A percentile compares a stretch with the other conserved stretches of the same genome.
Evolutionary conservation across 2,888 invertebrate genomes (phyloP).

Genomic region (Tetramorium bicarinatum): DNA sequence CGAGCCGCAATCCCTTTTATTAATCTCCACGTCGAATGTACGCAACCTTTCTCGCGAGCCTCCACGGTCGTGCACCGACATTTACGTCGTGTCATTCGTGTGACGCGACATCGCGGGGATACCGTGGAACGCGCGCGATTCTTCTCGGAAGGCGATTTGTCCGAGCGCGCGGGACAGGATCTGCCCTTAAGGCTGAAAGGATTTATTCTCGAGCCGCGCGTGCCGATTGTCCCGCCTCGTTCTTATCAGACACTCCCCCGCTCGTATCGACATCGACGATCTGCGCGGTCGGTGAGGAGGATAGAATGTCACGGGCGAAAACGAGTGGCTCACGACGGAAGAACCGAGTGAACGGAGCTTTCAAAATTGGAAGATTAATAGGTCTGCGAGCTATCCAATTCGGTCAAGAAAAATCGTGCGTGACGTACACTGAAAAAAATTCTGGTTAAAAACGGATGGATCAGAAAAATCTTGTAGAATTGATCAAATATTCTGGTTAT

Average conservation of each 20-base stretch:
- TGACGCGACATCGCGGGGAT: slow-evolving; percentile 57
- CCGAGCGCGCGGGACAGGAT: slow-evolving; percentile 17
- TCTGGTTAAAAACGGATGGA: too few relatives aligned
- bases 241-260: background rate
- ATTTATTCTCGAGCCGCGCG: slow-evolving; percentile 22
- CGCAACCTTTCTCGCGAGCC: slow-evolving; percentile 72
- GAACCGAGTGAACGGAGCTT: background rate
- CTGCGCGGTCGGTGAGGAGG: background rate
- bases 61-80: slow-evolving; percentile 75
- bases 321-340: background rate
- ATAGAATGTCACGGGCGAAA: slow-evolving; percentile 18
- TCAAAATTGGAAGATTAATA: slow-evolving; percentile 40
- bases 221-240: slow-evolving; percentile 22
- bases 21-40: slow-evolving; percentile 68
- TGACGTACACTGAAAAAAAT: background rate
- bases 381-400: background rate
- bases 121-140: slow-evolving; percentile 60
- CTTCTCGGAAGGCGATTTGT: slow-evolving; percentile 49
- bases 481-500: too few relatives aligned
- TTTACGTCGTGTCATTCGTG: slow-evolving; percentile 74
- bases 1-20: slow-evolving; percentile 58
- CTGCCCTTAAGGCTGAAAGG: slow-evolving; percentile 34
- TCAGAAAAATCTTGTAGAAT: too few relatives aligned
- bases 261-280: background rate
- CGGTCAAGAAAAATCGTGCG: background rate